Base-by-base conservation (phyloP, 2,888 invertebrate species). In the Microctonus aethiopoides region DNA sequence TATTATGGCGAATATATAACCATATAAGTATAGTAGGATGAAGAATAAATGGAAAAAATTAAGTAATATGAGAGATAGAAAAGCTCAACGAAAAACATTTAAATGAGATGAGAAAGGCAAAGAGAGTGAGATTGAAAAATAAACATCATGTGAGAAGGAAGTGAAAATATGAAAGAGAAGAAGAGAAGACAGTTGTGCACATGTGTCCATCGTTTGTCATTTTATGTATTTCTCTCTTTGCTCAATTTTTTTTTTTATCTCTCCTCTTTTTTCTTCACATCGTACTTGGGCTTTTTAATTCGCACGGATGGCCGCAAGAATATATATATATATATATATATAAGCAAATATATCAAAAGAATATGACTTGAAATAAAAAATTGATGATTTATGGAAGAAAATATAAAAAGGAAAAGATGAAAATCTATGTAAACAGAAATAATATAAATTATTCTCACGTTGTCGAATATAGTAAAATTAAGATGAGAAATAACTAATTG, bases 151-250 rank as follows among this genome's bases (percentile, higher is more conserved):
- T 3, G 0, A n/a, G 24, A 41, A 54, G 56, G 32, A 16, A 39
- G 54, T n/a, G 16, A 46, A 46, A 46, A 16, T 16, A 7, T 4
- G 72, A 60, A 76, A 29, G 7, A 29, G 7, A 29, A 5, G 29
- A 29, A 74, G 74, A 72, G 74, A 71, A 69, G 74, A 72, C 73
- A 70, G 75, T 71, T 68, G 68, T 60, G 68, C 79, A 79, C 82
- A 80, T 80, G 79, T 79, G 82, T 81, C 77, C 76, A 77, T 82
- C 82, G 79, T 82, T 81, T 80, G 80, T 82, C 81, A 82, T 78
- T 80, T 76, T 78, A 77, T 77, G 76, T 78, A 81, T 79, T 79
- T 78, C 77, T 76, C 76, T 81, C 77, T 75, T 77, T 73, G 76
- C 78, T 34, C 41, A 68, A 67, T 61, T 67, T 72, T 46, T 16